Percentiles rank a stretch among this genome's conserved stretches.
Evolutionary conservation across 2,113 vertebrate species (phyloP).

Genomic region (Sterrhoptilus dennistouni): DNA sequence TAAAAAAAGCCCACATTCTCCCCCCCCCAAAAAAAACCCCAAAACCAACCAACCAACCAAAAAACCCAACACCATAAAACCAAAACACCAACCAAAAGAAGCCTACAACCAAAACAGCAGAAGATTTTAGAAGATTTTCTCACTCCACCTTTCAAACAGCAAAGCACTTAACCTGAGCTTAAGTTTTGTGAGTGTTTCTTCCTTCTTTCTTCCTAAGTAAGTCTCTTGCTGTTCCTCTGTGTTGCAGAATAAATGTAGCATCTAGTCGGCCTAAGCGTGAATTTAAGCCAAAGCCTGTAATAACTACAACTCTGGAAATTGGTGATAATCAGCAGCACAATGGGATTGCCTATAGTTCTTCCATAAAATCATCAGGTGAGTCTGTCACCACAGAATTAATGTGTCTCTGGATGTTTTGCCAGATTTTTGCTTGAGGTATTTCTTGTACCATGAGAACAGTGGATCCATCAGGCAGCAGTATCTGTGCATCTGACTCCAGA

Average conservation of each 20-base stretch:
- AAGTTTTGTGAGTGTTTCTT: background rate
- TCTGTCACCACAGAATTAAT: background rate
- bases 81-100: background rate
- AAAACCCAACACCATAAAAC: accelerated
- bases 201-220: background rate
- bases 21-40: background rate
- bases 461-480: background rate
- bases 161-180: background rate
- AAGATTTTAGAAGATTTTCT: background rate
- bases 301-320: conserved; percentile 74
- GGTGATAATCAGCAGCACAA: conserved; percentile 80
- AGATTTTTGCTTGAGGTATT: background rate
- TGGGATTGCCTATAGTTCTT: conserved; percentile 76
- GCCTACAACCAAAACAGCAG: background rate
- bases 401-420: background rate
- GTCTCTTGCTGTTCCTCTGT: background rate
- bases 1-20: background rate
- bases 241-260: conserved; percentile 81
- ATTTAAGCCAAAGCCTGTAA: conserved; percentile 80
- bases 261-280: conserved; percentile 82
- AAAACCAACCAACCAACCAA: background rate
- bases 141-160: background rate
- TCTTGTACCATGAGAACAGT: background rate
- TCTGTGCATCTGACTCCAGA: background rate
- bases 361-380: conserved; percentile 81